Base-by-base conservation (phyloP, 2,113 vertebrate genomes). In the Candoia aspera region DNA sequence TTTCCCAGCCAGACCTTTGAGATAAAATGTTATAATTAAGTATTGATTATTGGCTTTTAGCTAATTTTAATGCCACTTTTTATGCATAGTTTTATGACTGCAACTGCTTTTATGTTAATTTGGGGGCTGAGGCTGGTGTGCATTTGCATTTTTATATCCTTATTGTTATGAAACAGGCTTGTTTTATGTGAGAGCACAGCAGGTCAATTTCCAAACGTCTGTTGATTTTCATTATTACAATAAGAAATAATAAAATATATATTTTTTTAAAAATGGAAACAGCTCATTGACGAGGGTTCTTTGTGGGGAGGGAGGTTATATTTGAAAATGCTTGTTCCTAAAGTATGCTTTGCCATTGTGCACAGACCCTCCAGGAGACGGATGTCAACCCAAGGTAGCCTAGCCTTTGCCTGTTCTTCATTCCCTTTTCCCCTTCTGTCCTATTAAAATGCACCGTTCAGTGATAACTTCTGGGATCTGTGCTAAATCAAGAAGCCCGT, bases 31-130 rank as follows among this genome's bases (percentile, higher is more conserved):
- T 79, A 79, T 79, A 79, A 79, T 79, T 79, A 42, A 79, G 33
- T 79, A 79, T 79, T 79, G 73, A 79, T 79, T 79, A 79, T 79
- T 79, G 33, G 73, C 73, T 79, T 79, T 79, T 79, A 79, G 73
- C 73, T 79, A 79, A 79, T 42, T 79, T 79, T 79, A 79, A 79
- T 79, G 33, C 73, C 73, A 42, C 73, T 79, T 79, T 79, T 79
- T 21, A 79, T 79, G 42, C 19, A 21, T 79, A 42, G 21, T 79
- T 79, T 79, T 79, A 79, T 79, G 33, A 79, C 42, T 79, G 73
- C 73, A 79, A 79, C 33, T 79, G 73, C 17, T 79, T 79, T 42
- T 79, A 79, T 79, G 73, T 42, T 79, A 79, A 79, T 42, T 37
- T 79, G 17, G 33, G 73, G 73, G 33, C 73, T 21, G 42, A n/a